Conservation (phyloP, 2,797 vertebrate genomes). For the Threskiornis aethiopicus region DNA sequence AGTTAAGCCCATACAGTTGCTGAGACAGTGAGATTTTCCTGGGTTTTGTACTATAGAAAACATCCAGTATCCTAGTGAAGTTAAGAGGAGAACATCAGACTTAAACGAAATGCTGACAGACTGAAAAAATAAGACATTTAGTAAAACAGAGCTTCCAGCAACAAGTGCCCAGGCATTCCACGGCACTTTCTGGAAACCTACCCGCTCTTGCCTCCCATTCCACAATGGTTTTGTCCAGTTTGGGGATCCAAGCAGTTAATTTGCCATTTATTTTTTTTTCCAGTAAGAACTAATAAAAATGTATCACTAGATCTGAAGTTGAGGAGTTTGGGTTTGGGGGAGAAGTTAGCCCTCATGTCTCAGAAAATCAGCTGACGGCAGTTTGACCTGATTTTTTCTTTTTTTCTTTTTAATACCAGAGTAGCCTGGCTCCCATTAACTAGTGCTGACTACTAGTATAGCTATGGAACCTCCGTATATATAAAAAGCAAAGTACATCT, state of each 20-base stretch:
- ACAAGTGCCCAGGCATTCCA: neutral
- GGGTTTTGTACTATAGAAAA: neutral
- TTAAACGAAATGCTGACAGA: neutral
- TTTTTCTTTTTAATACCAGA: neutral
- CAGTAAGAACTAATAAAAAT: neutral
- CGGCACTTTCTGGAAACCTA: neutral
- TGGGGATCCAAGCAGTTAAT: neutral
- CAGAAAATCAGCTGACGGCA: neutral
- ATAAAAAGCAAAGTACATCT: neutral
- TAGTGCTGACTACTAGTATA: neutral
- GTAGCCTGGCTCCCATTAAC: neutral
- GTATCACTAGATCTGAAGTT: neutral
- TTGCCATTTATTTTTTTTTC: neutral
- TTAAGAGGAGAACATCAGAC: neutral
- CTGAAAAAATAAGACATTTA: neutral
- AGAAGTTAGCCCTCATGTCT: neutral
- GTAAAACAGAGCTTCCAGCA: neutral
- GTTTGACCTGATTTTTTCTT: neutral
- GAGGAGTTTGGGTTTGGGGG: neutral
- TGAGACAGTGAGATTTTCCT: neutral
- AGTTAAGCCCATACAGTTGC: neutral
- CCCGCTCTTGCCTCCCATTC: neutral
- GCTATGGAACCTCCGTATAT: neutral
- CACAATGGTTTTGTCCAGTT: neutral
- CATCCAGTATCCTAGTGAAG: neutral